Conservation (phyloP, 1,140 invertebrate species). For the Scaptodrosophila lebanonensis region DNA sequence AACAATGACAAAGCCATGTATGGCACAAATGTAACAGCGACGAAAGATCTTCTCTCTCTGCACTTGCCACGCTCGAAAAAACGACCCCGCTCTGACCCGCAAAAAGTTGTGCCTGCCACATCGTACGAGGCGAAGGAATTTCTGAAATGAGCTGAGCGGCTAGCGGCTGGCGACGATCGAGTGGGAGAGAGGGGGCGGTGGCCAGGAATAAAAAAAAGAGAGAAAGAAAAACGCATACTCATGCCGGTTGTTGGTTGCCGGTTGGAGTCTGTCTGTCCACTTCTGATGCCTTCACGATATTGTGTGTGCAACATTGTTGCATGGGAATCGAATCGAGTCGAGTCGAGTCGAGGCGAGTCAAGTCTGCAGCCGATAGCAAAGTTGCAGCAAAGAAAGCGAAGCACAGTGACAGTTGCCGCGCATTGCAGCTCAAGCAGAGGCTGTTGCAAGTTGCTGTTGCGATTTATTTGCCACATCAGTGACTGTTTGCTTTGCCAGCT, state of each 20-base stretch:
- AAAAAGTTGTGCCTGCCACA: too few species aligned
- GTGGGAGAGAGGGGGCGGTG: too few species aligned
- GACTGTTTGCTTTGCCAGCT: conserved; percentile 34
- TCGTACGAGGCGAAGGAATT: too few species aligned
- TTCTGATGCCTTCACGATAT: conserved; percentile 49
- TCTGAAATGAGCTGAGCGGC: too few species aligned
- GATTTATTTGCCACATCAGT: conserved; percentile 27
- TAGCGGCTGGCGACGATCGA: too few species aligned
- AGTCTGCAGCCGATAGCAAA: too few species aligned
- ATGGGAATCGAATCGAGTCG: too few species aligned
- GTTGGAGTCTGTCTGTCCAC: too few species aligned
- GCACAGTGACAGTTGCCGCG: conserved; percentile 2
- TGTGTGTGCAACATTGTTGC: conserved; percentile 61
- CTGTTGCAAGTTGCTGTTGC: conserved; percentile 4
- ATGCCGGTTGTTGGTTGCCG: conserved; percentile 38
- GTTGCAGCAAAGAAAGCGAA: too few species aligned
- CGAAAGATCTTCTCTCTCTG: not conserved
- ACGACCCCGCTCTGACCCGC: too few species aligned
- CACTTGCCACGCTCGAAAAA: too few species aligned
- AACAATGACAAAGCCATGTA: conserved; percentile 1
- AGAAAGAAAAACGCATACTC: conserved; percentile 31
- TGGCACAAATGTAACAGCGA: conserved; percentile 1
- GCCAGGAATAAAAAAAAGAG: conserved; percentile 10
- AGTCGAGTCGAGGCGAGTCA: too few species aligned
- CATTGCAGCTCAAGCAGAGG: not conserved